phyloP scores from a whole-genome alignment of 2,797 vertebrate genomes.

The Cetoscarus ocellatus region DNA sequence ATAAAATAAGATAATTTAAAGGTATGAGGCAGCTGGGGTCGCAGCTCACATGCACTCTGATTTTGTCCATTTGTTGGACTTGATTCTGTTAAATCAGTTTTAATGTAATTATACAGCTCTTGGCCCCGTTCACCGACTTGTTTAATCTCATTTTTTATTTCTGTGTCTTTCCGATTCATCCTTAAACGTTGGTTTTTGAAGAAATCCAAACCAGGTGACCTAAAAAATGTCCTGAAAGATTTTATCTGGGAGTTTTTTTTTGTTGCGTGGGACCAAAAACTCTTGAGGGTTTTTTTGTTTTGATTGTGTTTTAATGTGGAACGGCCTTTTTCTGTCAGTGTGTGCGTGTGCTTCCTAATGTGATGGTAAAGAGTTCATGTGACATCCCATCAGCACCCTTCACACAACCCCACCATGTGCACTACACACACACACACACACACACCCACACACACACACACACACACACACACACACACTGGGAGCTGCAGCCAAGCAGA shows the following conservation, averaged over 20 bases:
- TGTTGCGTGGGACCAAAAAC: not conserved
- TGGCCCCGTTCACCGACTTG: too few relatives aligned
- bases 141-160: not conserved
- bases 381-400: conserved; percentile 49
- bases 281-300: not conserved
- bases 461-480: conserved; percentile 21
- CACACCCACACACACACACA: conserved; percentile 46
- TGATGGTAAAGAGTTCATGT: conserved; percentile 62
- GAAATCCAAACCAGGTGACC: not conserved
- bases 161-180: not conserved
- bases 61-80: too few relatives aligned
- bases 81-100: too few relatives aligned
- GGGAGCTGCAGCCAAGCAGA: conserved; percentile 75
- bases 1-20: too few relatives aligned
- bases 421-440: conserved; percentile 27
- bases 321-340: not conserved
- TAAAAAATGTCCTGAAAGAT: not conserved
- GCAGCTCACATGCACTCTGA: too few relatives aligned
- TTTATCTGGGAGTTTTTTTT: not conserved
- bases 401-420: not conserved
- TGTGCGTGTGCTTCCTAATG: conserved; percentile 23
- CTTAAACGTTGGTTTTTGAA: not conserved
- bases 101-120: too few relatives aligned
- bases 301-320: too few relatives aligned
- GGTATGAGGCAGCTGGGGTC: too few relatives aligned